Evolutionary conservation across 2,888 invertebrate species (phyloP), one percentile per base, ranked within the genome.

Genomic region (Acholoe squamosa): DNA sequence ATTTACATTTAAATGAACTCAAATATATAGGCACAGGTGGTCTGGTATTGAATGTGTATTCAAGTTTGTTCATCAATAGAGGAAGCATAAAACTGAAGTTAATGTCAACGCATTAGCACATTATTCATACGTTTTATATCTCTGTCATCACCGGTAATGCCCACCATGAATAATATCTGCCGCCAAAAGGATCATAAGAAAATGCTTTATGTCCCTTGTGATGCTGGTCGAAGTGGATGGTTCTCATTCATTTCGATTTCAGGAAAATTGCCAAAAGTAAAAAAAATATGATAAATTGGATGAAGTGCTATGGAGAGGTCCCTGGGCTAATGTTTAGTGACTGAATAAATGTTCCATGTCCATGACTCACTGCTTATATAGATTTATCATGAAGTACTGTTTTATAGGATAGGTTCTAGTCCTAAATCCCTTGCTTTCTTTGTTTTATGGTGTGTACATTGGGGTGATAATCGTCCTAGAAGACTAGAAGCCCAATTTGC

Each of bases 71-170:
- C 19, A 61, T 61, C n/a, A 61, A 61, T 61, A 61, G 19, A 12
- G 5, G 22, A 3, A 61, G 19, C 61, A 61, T 61, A n/a, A n/a
- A n/a, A n/a, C 22, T 61, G 12, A 3, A 7, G 19, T 7, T 61
- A 61, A 61, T 61, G n/a, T n/a, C 61, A n/a, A n/a, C 19, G 61
- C n/a, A 61, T 61, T n/a, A 61, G n/a, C 61, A 61, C 61, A 61
- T 61, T 61, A 61, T 61, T 19, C 61, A 61, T 61, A n/a, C 61
- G 19, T 43, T 43, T 43, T 43, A 43, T 10, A 43, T 43, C 43
- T 43, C 43, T 43, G 43, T 61, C 61, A 61, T 61, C 61, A 14
- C n/a, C 43, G 3, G 5, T 61, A 61, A 61, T 61, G 61, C 19
- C n/a, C 61, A n/a, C n/a, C 61, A 61, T 61, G 61, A 61, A 61